Evolutionary conservation across 2,797 vertebrate species (phyloP).

Genomic region (Holocentrus rufus): DNA sequence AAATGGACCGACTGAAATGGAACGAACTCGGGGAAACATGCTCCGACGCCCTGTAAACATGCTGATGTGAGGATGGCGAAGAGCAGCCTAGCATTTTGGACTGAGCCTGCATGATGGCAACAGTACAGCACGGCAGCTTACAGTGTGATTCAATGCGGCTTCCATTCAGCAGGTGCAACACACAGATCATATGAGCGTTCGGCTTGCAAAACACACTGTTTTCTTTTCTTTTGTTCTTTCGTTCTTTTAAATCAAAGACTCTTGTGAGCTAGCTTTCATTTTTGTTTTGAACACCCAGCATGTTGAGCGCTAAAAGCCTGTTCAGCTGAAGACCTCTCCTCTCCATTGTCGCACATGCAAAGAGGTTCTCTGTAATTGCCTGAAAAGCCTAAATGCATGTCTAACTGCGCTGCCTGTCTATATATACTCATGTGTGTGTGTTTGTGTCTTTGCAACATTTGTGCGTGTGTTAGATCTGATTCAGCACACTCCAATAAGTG

Average conservation of each 20-base stretch:
- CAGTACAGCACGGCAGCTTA: too few species aligned
- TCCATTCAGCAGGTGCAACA: too few species aligned
- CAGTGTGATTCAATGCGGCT: too few species aligned
- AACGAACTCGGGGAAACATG: neutral
- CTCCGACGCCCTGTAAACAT: neutral
- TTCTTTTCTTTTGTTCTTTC: too few species aligned
- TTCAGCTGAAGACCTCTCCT: neutral
- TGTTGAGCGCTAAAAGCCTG: neutral
- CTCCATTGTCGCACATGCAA: neutral
- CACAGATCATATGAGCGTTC: too few species aligned
- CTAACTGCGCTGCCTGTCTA: neutral
- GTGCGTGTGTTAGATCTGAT: neutral
- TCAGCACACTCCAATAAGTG: neutral
- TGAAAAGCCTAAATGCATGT: conserved; percentile 1
- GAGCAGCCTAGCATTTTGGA: neutral
- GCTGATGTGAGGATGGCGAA: neutral
- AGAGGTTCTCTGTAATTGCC: neutral
- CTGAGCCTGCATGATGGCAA: too few species aligned
- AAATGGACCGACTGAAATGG: neutral
- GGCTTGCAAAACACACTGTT: too few species aligned
- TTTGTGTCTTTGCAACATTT: neutral
- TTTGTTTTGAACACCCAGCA: too few species aligned
- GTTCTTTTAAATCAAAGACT: too few species aligned
- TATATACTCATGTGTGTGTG: neutral
- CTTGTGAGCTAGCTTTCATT: too few species aligned